Conservation (phyloP, 2,888 invertebrate genomes). For the Drosophila phalerata region DNA sequence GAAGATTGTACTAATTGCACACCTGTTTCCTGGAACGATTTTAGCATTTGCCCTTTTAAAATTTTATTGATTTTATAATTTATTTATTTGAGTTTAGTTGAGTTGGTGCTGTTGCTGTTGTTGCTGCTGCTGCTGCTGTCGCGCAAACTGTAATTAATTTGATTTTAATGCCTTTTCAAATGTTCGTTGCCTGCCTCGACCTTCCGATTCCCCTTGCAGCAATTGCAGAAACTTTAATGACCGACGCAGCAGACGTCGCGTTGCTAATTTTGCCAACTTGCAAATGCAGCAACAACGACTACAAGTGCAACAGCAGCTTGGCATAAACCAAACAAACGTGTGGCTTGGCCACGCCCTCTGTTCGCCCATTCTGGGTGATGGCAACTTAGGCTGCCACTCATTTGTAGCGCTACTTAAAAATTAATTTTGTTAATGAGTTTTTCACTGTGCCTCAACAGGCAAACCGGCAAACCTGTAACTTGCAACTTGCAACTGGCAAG, state of each 20-base stretch:
- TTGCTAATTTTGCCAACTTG: constrained; percentile 75
- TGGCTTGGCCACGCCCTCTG: constrained; percentile 56
- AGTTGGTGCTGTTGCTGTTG: constrained; percentile 27
- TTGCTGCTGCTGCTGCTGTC: constrained; percentile 51
- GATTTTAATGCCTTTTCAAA: constrained; percentile 79
- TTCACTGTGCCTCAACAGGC: constrained; percentile 63
- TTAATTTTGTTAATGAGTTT: constrained; percentile 84
- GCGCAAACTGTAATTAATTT: constrained; percentile 75
- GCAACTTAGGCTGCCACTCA: constrained; percentile 73
- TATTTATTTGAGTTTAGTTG: constrained; percentile 65
- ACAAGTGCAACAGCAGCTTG: constrained; percentile 33
- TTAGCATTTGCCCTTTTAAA: constrained; percentile 22
- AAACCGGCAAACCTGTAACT: constrained; percentile 44
- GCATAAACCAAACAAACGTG: constrained; percentile 51
- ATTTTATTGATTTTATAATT: constrained; percentile 77
- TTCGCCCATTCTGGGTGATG: not conserved
- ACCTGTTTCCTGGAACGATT: constrained; percentile 38
- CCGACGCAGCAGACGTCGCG: constrained; percentile 59
- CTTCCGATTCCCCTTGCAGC: constrained; percentile 21
- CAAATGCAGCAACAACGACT: constrained; percentile 53
- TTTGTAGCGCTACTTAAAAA: constrained; percentile 80
- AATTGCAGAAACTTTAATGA: constrained; percentile 74
- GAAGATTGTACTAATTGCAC: constrained; percentile 21
- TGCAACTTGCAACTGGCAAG: constrained; percentile 42
- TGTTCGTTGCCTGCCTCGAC: constrained; percentile 30